Evolutionary conservation across 2,113 vertebrate genomes (phyloP).

Genomic region (Miniopterus natalensis): DNA sequence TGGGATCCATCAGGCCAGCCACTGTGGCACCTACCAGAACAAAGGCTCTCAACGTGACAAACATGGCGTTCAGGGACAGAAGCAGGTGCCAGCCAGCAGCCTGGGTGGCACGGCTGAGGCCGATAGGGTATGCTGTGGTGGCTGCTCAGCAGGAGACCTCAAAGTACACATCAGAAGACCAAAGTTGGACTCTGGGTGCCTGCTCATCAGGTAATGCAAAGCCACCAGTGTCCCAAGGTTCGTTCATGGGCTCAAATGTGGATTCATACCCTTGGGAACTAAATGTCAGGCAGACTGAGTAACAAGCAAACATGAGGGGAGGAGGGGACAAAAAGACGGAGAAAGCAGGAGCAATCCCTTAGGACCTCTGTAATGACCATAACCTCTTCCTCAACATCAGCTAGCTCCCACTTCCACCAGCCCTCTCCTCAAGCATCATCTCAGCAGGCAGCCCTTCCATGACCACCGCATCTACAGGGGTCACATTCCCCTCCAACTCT

Average conservation of each 20-base stretch:
- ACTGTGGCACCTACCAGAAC: neutral
- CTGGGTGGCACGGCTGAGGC: neutral
- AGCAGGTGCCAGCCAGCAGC: neutral
- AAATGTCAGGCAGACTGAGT: neutral
- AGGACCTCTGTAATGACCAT: neutral
- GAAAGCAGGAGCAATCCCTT: neutral
- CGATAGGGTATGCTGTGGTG: rapidly evolving
- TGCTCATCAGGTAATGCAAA: neutral
- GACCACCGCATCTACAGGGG: too few relatives aligned
- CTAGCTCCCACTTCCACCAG: neutral
- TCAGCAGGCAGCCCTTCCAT: neutral
- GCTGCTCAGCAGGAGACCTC: neutral
- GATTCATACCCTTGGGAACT: neutral
- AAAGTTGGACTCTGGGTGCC: neutral
- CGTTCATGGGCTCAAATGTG: neutral
- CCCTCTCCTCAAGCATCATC: neutral
- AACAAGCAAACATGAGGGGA: neutral
- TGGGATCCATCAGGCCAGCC: neutral
- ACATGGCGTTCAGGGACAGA: neutral
- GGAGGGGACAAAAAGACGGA: neutral
- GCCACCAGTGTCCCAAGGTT: neutral
- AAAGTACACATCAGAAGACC: neutral
- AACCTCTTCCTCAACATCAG: neutral
- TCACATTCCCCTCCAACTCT: rapidly evolving
- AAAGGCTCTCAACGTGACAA: neutral